These are phyloP conservation scores for Rissa tridactyla DNA, from an alignment of 2,113 vertebrate species.

Conservation along the genomic window DNA sequence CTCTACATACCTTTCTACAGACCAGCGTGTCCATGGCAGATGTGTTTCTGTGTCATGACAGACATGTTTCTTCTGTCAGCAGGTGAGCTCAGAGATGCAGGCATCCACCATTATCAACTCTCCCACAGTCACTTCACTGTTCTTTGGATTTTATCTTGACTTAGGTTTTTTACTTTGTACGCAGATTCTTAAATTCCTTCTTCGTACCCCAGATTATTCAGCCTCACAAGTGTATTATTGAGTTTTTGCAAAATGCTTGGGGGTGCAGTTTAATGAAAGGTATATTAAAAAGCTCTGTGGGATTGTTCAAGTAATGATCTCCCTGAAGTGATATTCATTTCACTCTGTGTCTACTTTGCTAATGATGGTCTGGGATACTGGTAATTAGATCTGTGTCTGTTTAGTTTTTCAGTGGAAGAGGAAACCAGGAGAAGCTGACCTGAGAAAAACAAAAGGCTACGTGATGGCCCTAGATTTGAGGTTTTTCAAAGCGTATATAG, in stretches of 20 bases:
- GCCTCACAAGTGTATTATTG: background rate
- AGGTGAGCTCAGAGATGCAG: background rate
- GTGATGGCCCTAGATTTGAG: background rate
- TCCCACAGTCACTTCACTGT: background rate
- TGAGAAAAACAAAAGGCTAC: background rate
- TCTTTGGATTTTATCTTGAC: background rate
- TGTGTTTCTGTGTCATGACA: background rate
- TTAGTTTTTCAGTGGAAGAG: background rate
- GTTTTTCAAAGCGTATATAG: background rate
- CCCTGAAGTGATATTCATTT: slow-evolving; percentile 28
- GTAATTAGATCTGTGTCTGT: slow-evolving; percentile 8
- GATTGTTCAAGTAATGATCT: background rate
- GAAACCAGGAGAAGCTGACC: background rate
- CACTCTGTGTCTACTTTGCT: background rate
- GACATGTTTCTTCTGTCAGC: background rate
- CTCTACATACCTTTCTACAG: background rate
- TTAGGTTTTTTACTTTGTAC: background rate
- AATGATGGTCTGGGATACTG: background rate
- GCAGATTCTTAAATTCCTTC: background rate
- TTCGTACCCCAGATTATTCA: background rate
- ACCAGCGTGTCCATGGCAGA: background rate
- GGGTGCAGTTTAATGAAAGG: background rate
- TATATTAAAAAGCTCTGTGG: background rate
- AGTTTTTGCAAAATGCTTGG: background rate
- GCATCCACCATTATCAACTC: background rate